Conservation (phyloP, 2,888 invertebrate species). For the Lasioglossum calceatum region DNA sequence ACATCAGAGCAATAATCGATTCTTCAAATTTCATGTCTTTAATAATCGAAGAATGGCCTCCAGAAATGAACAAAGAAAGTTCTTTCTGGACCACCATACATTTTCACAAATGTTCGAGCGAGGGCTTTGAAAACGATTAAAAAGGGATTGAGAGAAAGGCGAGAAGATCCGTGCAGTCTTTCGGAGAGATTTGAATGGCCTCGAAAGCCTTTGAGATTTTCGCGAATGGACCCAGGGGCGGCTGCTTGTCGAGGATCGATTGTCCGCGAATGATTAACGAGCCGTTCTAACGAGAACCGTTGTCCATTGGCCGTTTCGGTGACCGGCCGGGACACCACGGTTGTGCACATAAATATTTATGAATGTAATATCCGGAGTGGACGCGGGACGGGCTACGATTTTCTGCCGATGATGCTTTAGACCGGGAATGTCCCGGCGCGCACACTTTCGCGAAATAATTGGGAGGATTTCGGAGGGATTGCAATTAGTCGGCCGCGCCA, state of each 20-base stretch:
- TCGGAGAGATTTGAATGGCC: background rate
- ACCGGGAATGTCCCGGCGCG: background rate
- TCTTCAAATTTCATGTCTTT: too few relatives aligned
- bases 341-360: slow-evolving; percentile 39
- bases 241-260: slow-evolving; percentile 13
- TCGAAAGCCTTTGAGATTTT: background rate
- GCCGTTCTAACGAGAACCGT: slow-evolving; percentile 4
- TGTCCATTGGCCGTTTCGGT: background rate
- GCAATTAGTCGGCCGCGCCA: background rate
- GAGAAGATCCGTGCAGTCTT: background rate
- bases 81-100: background rate
- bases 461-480: background rate
- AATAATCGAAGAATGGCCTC: too few relatives aligned
- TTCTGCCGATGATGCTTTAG: slow-evolving; percentile 4
- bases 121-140: background rate
- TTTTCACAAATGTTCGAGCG: background rate
- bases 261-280: background rate
- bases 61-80: too few relatives aligned
- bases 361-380: background rate
- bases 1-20: too few relatives aligned
- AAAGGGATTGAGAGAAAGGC: background rate
- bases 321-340: slow-evolving; percentile 13
- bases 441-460: slow-evolving; percentile 9
- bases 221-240: background rate
- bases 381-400: background rate